These are phyloP conservation scores for Drosophila birchii DNA, from an alignment of 2,888 invertebrate genomes.

Conservation along the genomic window DNA sequence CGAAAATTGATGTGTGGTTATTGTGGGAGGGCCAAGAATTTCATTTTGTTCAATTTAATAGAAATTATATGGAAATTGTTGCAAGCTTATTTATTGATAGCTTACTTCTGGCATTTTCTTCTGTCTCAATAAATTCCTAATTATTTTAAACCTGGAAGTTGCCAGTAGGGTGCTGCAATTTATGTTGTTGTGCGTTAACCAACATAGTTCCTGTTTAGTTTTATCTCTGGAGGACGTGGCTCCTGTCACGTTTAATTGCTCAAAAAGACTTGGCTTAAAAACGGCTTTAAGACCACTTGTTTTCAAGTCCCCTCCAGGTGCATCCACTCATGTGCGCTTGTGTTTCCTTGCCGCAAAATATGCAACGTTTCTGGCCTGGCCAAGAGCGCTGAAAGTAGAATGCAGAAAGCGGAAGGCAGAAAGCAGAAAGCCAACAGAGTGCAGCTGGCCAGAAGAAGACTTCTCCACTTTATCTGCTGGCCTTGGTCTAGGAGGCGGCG, in stretches of 20 bases:
- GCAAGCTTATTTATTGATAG: not conserved
- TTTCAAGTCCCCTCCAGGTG: constrained; percentile 35
- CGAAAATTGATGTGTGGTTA: not conserved
- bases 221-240: not conserved
- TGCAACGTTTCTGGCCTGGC: constrained; percentile 55
- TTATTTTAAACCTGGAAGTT: no score
- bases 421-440: constrained; percentile 7
- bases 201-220: not conserved
- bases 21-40: no score
- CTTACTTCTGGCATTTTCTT: not conserved
- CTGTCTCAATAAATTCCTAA: no score
- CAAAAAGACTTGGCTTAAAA: constrained; percentile 10
- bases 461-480: constrained; percentile 25
- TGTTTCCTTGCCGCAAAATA: constrained; percentile 56
- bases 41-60: not conserved
- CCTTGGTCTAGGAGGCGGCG: constrained; percentile 48
- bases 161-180: no score
- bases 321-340: constrained; percentile 29
- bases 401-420: not conserved
- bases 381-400: constrained; percentile 11
- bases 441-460: constrained; percentile 11
- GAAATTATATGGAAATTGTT: not conserved
- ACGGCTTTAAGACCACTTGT: constrained; percentile 17
- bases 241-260: constrained; percentile 23
- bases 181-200: not conserved